Evolutionary conservation across 2,113 vertebrate genomes (phyloP), one percentile per base, ranked within the genome.

Genomic region (Bujurquina vittata): DNA sequence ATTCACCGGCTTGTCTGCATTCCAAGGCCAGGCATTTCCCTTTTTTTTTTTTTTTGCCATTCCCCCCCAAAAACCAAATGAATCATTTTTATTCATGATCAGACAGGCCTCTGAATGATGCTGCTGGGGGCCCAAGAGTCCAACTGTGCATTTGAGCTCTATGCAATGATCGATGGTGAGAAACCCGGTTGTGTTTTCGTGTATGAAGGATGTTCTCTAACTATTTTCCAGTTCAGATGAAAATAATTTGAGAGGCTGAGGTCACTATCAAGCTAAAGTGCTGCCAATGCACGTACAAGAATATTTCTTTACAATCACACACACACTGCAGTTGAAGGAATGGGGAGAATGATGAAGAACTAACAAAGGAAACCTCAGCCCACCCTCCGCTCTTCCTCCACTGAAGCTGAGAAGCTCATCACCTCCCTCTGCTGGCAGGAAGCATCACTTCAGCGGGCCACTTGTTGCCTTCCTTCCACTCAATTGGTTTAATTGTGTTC

Each of bases 401-500:
- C 58, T 20, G 6, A 33, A 54, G 18, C 79, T 86, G 59, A 35
- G 88, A 87, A 89, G 95, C 93, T 91, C 92, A 93, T 88, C 76
- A 54, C 46, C 72, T 26, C 94, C 93, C 94, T 94, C 95, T 95
- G 80, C 89, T 95, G 95, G 84, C 84, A 4, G 81, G 56, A 75
- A 31, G 35, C 1, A 31, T 52, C 49, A 63, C 90, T 85, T 40
- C 90, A 55, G 4, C 63, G 0, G 46, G 60, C 80, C 92, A 96
- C 95, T 95, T 96, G 95, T 96, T 96, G 95, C 92, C 92, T 87
- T 33, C 33, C 22, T 54, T 40, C 29, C 58, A 65, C 89, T 89
- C 78, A 84, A 81, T 83, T 74, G 76, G 57, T 87, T 88, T 92
- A 93, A 88, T 90, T 84, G 83, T 85, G 73, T 46, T 84, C 74